Conservation (phyloP, 2,797 vertebrate species). For the Phoebastria nigripes region DNA sequence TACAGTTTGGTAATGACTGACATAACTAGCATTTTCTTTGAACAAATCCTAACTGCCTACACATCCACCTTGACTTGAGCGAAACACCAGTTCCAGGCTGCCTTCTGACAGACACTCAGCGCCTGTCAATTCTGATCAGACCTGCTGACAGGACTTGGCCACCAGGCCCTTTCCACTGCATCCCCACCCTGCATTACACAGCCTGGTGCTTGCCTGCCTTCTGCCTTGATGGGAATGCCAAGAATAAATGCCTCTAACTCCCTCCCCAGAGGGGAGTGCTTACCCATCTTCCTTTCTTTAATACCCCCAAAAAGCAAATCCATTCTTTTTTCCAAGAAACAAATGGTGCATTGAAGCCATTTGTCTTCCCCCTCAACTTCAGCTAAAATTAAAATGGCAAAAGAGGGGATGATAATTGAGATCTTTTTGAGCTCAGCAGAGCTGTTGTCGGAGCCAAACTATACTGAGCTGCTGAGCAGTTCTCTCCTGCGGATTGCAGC, state of each 20-base stretch:
- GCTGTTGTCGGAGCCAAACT: background rate
- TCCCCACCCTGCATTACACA: background rate
- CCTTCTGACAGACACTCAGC: rapidly evolving
- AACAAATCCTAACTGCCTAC: background rate
- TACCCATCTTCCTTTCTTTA: background rate
- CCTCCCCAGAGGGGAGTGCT: background rate
- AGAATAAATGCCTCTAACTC: background rate
- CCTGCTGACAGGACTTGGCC: background rate
- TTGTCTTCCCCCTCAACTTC: background rate
- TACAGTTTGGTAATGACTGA: background rate
- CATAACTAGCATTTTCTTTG: background rate
- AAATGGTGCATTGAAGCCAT: background rate
- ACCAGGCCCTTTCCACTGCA: background rate
- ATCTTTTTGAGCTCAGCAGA: background rate
- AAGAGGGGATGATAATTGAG: background rate
- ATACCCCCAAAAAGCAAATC: background rate
- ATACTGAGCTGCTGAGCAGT: background rate
- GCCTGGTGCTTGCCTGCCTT: background rate
- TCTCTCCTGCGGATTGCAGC: background rate
- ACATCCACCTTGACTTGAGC: background rate
- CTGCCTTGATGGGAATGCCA: background rate
- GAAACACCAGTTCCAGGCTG: background rate
- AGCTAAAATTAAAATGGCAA: background rate
- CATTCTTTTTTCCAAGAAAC: background rate
- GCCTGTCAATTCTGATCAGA: background rate